phyloP scores from a whole-genome alignment of 2,797 vertebrate species.

The Neosilurus hyrtlii region DNA sequence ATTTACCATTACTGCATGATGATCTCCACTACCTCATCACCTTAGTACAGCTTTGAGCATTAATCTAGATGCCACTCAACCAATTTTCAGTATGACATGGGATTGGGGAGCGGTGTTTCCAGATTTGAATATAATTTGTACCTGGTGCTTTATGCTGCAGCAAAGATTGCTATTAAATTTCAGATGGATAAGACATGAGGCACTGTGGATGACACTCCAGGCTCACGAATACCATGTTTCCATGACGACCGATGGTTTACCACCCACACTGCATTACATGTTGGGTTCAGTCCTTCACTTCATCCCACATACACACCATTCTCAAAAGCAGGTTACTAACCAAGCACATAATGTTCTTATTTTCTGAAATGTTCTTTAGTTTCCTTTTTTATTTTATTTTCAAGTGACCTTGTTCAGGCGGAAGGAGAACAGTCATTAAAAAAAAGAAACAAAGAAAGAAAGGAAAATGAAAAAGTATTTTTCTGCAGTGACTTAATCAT shows the following conservation, averaged over 20 bases:
- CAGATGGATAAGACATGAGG: conserved; percentile 25
- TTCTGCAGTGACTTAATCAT: not conserved
- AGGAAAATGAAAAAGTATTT: conserved; percentile 15
- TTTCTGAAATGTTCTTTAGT: not conserved
- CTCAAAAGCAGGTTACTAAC: not conserved
- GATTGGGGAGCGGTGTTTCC: no score
- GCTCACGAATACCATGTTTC: conserved; percentile 31
- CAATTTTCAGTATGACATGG: not conserved
- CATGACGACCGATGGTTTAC: conserved; percentile 41
- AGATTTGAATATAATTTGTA: not conserved
- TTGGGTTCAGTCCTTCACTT: conserved; percentile 7
- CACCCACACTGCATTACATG: conserved; percentile 32
- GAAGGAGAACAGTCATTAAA: not conserved
- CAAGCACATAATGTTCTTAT: not conserved
- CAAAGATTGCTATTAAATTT: not conserved
- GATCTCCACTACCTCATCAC: not conserved
- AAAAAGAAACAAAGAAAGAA: not conserved
- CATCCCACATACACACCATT: conserved; percentile 12
- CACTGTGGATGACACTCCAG: conserved; percentile 23
- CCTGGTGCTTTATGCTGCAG: not conserved
- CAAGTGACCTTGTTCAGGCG: not conserved
- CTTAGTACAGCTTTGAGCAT: not conserved
- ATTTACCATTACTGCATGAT: conserved; percentile 20
- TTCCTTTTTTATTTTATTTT: not conserved
- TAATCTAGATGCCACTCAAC: not conserved